A percentile compares a stretch with the other conserved stretches of the same genome.
Evolutionary conservation across 2,888 invertebrate genomes (phyloP).

Genomic region (Unio delphinus): DNA sequence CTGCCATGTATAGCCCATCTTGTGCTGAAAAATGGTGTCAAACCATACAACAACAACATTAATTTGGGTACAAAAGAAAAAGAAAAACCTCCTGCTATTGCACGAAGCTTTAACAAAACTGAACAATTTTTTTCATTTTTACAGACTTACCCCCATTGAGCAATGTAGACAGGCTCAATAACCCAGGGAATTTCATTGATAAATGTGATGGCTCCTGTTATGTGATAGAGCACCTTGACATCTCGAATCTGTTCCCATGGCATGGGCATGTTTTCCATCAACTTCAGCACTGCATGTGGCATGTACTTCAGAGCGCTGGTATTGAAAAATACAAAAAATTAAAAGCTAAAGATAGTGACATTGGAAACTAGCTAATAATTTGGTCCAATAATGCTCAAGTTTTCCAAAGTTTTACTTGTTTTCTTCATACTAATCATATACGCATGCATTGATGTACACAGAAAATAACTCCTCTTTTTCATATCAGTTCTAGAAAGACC

Average conservation of each 20-base stretch:
- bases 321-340: constrained; percentile 20
- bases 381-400: too few species aligned
- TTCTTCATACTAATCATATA: too few species aligned
- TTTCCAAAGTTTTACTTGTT: too few species aligned
- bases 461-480: too few species aligned
- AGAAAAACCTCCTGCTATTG: neutral
- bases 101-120: neutral
- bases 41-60: too few species aligned
- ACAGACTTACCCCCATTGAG: constrained; percentile 92
- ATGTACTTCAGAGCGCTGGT: constrained; percentile 95
- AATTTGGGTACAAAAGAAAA: neutral
- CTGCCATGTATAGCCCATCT: too few species aligned
- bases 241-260: constrained; percentile 99
- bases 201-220: constrained; percentile 99
- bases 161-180: constrained; percentile 98
- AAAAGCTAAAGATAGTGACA: neutral
- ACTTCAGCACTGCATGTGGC: constrained; percentile 99
- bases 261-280: constrained; percentile 99
- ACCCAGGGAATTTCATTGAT: constrained; percentile 99
- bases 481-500: too few species aligned
- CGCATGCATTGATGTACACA: too few species aligned
- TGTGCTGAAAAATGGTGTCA: too few species aligned
- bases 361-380: too few species aligned
- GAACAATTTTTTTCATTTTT: neutral
- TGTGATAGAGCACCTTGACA: constrained; percentile 95